Conservation (phyloP, 1,140 invertebrate genomes). For the Tetragnatha versicolor region DNA sequence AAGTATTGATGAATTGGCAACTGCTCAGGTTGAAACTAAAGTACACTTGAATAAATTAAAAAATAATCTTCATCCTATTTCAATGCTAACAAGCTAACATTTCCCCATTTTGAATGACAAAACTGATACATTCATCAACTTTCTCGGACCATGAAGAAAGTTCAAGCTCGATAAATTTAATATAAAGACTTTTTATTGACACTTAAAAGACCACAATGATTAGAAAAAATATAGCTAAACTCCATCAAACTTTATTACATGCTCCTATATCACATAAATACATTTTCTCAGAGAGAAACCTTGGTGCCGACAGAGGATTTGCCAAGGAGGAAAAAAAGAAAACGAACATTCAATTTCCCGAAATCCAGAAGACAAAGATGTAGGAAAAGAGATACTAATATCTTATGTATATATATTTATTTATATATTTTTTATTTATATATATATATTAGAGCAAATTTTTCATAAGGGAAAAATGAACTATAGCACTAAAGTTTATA, state of each 20-base stretch:
- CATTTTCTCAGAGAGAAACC: constrained; percentile 45
- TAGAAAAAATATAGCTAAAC: constrained; percentile 52
- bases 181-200: constrained; percentile 24
- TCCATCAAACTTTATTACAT: constrained; percentile 56
- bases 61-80: no score
- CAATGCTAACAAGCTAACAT: no score
- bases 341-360: constrained; percentile 44
- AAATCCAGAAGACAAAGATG: constrained; percentile 53
- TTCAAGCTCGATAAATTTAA: neutral
- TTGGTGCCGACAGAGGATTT: constrained; percentile 54
- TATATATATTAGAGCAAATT: constrained; percentile 54
- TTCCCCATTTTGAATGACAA: no score
- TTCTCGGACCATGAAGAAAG: no score
- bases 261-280: constrained; percentile 55
- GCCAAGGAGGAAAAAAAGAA: constrained; percentile 49
- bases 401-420: constrained; percentile 24
- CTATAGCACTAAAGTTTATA: constrained; percentile 53
- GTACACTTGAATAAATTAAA: no score
- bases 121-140: no score
- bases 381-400: constrained; percentile 36
- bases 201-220: constrained; percentile 40
- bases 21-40: no score
- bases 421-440: constrained; percentile 31
- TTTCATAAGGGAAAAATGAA: constrained; percentile 49
- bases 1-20: no score